Percentiles rank a stretch among this genome's conserved stretches.
These are phyloP conservation scores for Potorous gilbertii DNA, from an alignment of 2,797 vertebrate species.

Conservation along the genomic window DNA sequence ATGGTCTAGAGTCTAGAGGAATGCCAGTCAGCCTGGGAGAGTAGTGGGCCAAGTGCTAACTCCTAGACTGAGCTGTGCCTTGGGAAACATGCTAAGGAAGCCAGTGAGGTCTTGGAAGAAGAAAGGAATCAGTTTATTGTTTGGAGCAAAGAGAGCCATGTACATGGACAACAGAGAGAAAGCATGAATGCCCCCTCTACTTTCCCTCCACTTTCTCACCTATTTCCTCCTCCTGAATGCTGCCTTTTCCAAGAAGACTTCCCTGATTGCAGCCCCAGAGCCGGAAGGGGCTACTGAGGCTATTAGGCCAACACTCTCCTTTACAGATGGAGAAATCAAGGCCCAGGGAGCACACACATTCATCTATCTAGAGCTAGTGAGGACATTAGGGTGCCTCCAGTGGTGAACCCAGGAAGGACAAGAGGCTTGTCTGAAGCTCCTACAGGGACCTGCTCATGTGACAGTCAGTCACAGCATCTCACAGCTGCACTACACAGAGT, in stretches of 20 bases:
- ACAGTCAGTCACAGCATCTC: too few species aligned
- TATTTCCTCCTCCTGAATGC: not conserved
- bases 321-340: not conserved
- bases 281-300: not conserved
- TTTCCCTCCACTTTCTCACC: not conserved
- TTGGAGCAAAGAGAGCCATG: too few species aligned
- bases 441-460: too few species aligned
- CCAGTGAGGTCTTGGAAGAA: not conserved
- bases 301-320: not conserved
- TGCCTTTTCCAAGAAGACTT: not conserved
- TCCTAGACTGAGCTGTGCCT: not conserved
- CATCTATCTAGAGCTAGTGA: too few species aligned
- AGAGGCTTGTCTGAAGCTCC: not conserved
- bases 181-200: too few species aligned
- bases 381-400: not conserved
- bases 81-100: not conserved
- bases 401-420: not conserved
- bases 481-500: too few species aligned
- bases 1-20: too few species aligned
- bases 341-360: too few species aligned
- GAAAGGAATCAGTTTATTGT: not conserved
- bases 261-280: not conserved
- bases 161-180: too few species aligned
- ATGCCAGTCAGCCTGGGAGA: too few species aligned
- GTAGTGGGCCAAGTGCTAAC: not conserved